phyloP scores from a whole-genome alignment of 2,888 invertebrate species.

The Eristalinus aeneus region DNA sequence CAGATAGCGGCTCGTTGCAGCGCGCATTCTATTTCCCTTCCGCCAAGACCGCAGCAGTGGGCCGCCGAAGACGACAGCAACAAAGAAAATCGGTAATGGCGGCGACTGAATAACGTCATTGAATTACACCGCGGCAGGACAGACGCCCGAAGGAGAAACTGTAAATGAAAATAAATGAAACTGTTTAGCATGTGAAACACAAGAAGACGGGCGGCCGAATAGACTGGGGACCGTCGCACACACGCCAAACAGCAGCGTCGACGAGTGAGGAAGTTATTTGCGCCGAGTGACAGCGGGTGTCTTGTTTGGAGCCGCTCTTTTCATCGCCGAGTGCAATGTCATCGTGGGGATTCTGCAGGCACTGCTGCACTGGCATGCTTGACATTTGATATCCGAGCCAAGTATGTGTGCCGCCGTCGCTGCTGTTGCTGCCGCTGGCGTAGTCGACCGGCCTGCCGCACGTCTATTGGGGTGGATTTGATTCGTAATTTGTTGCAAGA shows the following conservation, averaged over 20 bases:
- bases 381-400: slow-evolving; percentile 58
- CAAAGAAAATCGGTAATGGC: slow-evolving; percentile 64
- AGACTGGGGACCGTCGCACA: not conserved
- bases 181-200: slow-evolving; percentile 57
- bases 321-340: slow-evolving; percentile 62
- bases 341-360: slow-evolving; percentile 52
- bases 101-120: slow-evolving; percentile 65
- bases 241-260: not conserved
- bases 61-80: slow-evolving; percentile 40
- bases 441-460: not conserved
- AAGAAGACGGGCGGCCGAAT: slow-evolving; percentile 15
- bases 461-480: slow-evolving; percentile 23
- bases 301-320: slow-evolving; percentile 66
- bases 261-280: slow-evolving; percentile 66
- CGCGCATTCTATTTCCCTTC: slow-evolving; percentile 52
- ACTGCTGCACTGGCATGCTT: slow-evolving; percentile 20
- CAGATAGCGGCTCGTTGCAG: slow-evolving; percentile 38
- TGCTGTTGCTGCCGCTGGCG: not conserved
- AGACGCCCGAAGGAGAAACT: slow-evolving; percentile 45
- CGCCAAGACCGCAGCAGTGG: slow-evolving; percentile 25
- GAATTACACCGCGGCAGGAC: slow-evolving; percentile 59
- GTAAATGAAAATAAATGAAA: slow-evolving; percentile 67
- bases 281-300: slow-evolving; percentile 64
- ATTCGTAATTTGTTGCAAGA: slow-evolving; percentile 11
- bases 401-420: slow-evolving; percentile 8